Base-by-base conservation (phyloP, 1,140 invertebrate species). In the Armadillidium nasatum region DNA sequence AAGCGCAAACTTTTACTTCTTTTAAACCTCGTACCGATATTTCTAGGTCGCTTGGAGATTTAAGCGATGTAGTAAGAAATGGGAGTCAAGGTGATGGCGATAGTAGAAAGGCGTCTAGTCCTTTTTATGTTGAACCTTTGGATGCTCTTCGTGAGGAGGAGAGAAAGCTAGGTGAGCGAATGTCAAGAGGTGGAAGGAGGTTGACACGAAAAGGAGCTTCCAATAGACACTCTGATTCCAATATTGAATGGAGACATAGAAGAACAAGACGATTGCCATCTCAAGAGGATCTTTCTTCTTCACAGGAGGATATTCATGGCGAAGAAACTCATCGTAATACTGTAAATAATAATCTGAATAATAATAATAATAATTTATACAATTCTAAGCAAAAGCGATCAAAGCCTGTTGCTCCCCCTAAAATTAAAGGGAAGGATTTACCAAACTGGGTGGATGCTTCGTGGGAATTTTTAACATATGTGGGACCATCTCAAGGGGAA, bases 61-160 rank as follows among this genome's bases (percentile, higher is more conserved):
- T 81, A 44, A 81, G 77, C 45, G 80, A 81, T 44, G 76, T 77
- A 50, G 74, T 46, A 68, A 72, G 46, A 66, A 79, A 33, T 23
- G 22, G 23, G 72, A 76, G 54, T 67, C 50, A 72, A 79, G 73
- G 21, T 10, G 78, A 80, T 66, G 75, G 75, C 33, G 75, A 76
- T 15, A 76, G 76, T 44, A 73, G 75, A 44, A 78, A 80, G 46
- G 85, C 86, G 43, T 85, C 85, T 22, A 95, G 93, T 84, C 94
- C 94, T 0, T 94, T 95, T 81, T 96, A 96, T 84, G 92, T 93
- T 2, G 94, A 96, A 85, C 94, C 94, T 50, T 93, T 94, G 10
- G 94, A 96, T 87, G 90, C 93, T 19, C 87, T 96, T 66, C 76
- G 77, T 22, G 76, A 87, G 85, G 45, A 87, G 88, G 79, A 85